Evolutionary conservation across 2,797 vertebrate genomes (phyloP).

Genomic region (Tenualosa thibaudeaui): DNA sequence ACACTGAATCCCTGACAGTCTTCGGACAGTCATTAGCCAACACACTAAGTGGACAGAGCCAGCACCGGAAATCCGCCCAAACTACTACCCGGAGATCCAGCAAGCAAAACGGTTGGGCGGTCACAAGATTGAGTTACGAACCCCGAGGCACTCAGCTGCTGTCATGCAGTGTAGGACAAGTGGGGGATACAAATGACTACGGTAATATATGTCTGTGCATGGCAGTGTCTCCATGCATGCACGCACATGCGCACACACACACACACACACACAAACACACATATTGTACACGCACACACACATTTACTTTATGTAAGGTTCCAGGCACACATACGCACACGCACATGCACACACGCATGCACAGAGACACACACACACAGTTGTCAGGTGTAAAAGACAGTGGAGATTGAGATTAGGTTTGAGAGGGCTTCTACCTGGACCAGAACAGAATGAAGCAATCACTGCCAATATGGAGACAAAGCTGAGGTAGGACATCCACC

Average conservation of each 20-base stretch:
- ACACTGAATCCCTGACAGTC: not conserved
- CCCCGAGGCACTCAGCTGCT: not conserved
- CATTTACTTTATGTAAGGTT: not conserved
- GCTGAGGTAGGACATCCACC: slow-evolving; percentile 92
- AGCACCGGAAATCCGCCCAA: not conserved
- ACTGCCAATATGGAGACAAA: slow-evolving; percentile 86
- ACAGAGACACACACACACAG: not conserved
- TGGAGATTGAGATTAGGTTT: not conserved
- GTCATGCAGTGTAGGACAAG: not conserved
- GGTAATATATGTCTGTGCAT: not conserved
- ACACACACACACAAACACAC: slow-evolving; percentile 13
- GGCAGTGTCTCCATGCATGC: not conserved
- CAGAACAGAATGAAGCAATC: slow-evolving; percentile 94
- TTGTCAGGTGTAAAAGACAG: not conserved
- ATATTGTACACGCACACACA: not conserved
- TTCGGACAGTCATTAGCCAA: not conserved
- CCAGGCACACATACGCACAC: not conserved
- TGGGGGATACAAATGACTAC: not conserved
- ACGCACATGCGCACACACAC: not conserved
- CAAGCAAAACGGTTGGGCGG: not conserved
- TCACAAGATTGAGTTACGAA: not conserved
- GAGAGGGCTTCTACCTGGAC: slow-evolving; percentile 85
- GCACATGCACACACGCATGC: not conserved
- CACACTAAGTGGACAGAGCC: not conserved
- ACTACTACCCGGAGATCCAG: not conserved